Base-by-base conservation (phyloP, 1,140 invertebrate genomes). In the Coptotermes formosanus region DNA sequence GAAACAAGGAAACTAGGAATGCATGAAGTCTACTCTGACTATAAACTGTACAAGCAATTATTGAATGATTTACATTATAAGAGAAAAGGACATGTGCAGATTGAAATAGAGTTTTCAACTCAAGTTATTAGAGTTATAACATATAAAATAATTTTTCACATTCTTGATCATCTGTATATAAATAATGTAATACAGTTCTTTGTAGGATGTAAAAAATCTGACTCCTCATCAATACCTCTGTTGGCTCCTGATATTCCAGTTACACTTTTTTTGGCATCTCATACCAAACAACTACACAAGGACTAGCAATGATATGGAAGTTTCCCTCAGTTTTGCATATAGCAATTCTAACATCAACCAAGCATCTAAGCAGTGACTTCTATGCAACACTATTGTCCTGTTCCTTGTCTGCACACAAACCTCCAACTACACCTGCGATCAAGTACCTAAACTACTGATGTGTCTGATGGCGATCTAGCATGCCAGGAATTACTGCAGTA, bases 271-370 rank as follows among this genome's bases (percentile, higher is more conserved):
- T 75, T 75, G 25, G 64, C 64, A 75, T 75, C 64, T 64, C 6
- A 3, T 75, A 75, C 85, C 85, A 64, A 85, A 85, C 2, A 2
- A 38, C 85, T 81, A 69, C 52, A 55, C 32, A 25, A 45, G 59
- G 85, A 85, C 85, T 85, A 85, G 85, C 64, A 85, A 85, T 85
- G 85, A 85, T 85, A 85, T 85, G 85, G 59, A 85, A 69, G 52
- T 85, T 81, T 45, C 43, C 69, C 64, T 85, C 55, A 45, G 64
- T 75, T 75, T 75, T 75, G 64, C 64, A 75, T 7, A 8, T 75
- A 75, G 30, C n/a, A 75, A 75, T 75, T 75, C 64, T 75, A 75
- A 75, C 64, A 75, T 75, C 64, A 75, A 75, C 64, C 64, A 75
- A 75, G 64, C 64, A 75, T n/a, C 64, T 75, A 75, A 75, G 64